Percentiles rank a stretch among this genome's conserved stretches.
Conservation (phyloP, 2,113 vertebrate genomes). For the Butastur rufipennis region DNA sequence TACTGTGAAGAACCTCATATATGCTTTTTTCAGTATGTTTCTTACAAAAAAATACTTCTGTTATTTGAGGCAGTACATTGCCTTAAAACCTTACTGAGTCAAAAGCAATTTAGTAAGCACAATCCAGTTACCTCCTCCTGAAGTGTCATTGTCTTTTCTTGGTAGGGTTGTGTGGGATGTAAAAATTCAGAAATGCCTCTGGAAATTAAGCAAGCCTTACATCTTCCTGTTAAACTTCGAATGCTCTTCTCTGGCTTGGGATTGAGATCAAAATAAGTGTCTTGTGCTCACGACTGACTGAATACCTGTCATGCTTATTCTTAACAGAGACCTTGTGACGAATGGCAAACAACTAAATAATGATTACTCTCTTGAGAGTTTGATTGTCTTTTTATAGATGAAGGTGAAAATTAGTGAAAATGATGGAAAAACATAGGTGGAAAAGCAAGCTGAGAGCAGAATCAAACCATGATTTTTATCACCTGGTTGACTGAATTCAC, state of each 20-base stretch:
- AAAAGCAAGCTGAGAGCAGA: background rate
- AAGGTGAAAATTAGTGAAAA: background rate
- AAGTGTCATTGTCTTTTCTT: background rate
- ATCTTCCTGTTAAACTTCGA: background rate
- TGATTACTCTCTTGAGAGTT: background rate
- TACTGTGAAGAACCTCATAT: background rate
- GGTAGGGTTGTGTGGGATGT: background rate
- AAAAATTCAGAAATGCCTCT: background rate
- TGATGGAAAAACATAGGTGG: background rate
- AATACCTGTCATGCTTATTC: background rate
- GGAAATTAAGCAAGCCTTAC: background rate
- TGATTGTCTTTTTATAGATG: background rate
- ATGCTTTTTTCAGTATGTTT: background rate
- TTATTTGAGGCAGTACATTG: background rate
- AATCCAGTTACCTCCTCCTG: background rate
- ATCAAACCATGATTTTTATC: background rate
- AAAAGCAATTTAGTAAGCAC: background rate
- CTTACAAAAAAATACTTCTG: background rate
- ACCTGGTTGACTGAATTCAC: background rate
- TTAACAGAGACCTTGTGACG: background rate
- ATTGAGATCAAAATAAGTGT: background rate
- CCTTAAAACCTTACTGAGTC: background rate
- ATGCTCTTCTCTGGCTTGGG: background rate
- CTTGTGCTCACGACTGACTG: background rate
- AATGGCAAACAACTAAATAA: background rate